Base-by-base conservation (phyloP, 2,113 vertebrate species). In the Hylia prasina region DNA sequence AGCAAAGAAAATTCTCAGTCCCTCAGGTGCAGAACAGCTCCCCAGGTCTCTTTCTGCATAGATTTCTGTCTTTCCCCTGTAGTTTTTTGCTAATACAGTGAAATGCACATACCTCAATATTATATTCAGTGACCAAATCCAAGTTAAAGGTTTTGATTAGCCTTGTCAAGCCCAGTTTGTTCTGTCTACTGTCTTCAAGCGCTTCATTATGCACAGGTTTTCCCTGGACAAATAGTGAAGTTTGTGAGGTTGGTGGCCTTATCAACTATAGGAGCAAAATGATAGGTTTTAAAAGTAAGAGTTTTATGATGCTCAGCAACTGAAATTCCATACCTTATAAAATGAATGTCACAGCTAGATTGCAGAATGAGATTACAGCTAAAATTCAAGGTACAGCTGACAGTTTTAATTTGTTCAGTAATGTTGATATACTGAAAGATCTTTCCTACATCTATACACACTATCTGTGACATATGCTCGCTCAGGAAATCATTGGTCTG, bases 121-220 rank as follows among this genome's bases (percentile, higher is more conserved):
- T 98, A 72, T 98, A 98, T 63, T 99, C 98, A 23, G 98, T 98
- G 70, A 99, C 98, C 66, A 98, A 92, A 79, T 97, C 96, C 96
- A 98, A 96, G 44, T 98, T 97, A 31, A 98, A 97, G 11, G 96
- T 94, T 97, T 98, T 98, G 60, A 99, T 98, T 44, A 98, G 51
- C 40, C 91, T 94, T 0, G 65, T 91, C 40, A 99, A 90, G 28
- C 82, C 61, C 8, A 96, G 31, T 87, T 98, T 97, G 78, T 76
- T 95, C 65, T 91, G 88, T 35, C 17, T 96, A 15, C 97, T 96
- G 18, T 97, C 88, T 82, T 97, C 96, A 24, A 97, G 97, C 65
- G 97, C 94, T 96, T 98, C 94, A 8, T 97, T 93, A 16, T 93
- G 96, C 64, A 97, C 92, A 25, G 97, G 91, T 71, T 90, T 97